phyloP scores from a whole-genome alignment of 2,888 invertebrate genomes.

The Thelaira solivaga region DNA sequence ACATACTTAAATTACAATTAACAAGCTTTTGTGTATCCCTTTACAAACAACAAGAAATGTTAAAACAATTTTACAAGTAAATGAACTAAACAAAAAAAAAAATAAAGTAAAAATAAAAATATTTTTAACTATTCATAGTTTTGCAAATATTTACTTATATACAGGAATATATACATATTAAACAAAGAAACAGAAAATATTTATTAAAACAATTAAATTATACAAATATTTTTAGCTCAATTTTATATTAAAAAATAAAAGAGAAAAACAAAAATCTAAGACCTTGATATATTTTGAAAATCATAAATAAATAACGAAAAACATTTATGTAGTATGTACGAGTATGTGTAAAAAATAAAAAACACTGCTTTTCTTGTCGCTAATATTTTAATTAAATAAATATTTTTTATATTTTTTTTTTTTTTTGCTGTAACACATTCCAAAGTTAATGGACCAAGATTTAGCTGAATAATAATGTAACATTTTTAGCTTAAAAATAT shows the following conservation, averaged over 20 bases:
- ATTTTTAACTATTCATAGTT: conserved; percentile 29
- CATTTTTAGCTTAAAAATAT: conserved; percentile 1
- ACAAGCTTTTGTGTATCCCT: too few relatives aligned
- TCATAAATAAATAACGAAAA: not conserved
- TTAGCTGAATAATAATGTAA: conserved; percentile 42
- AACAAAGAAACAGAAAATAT: not conserved
- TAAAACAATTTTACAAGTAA: not conserved
- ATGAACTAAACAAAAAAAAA: not conserved
- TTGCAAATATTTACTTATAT: conserved; percentile 15
- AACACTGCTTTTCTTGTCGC: conserved; percentile 56
- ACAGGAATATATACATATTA: conserved; percentile 40
- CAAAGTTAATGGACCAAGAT: conserved; percentile 67
- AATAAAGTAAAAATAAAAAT: conserved; percentile 11
- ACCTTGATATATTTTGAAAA: not conserved
- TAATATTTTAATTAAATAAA: conserved; percentile 13
- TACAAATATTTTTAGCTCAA: conserved; percentile 61
- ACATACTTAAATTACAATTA: too few relatives aligned
- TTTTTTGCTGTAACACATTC: conserved; percentile 69
- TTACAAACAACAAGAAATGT: too few relatives aligned
- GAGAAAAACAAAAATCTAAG: not conserved
- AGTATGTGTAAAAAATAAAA: conserved; percentile 12
- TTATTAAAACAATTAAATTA: conserved; percentile 10
- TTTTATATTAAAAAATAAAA: conserved; percentile 45
- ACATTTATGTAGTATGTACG: not conserved
- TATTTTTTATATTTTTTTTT: conserved; percentile 23